A percentile compares a stretch with the other conserved stretches of the same genome.
Evolutionary conservation across 1,140 invertebrate species (phyloP).

Genomic region (Scaptomyza pallida): DNA sequence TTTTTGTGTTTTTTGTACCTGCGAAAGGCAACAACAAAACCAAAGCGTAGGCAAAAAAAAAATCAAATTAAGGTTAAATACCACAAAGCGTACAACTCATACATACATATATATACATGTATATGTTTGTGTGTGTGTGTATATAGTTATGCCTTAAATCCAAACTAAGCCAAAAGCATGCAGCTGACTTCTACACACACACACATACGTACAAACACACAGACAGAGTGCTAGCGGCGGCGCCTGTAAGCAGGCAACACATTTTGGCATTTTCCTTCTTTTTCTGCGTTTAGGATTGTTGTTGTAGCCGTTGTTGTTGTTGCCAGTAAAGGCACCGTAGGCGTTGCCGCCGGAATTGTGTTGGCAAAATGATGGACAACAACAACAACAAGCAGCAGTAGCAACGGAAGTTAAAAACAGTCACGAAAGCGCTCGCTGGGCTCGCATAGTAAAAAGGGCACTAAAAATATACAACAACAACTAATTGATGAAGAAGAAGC

Average conservation of each 20-base stretch:
- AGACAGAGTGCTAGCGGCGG: conserved; percentile 48
- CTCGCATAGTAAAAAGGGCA: conserved; percentile 51
- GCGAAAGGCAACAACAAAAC: conserved; percentile 35
- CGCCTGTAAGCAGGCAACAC: conserved; percentile 77
- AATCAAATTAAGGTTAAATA: conserved; percentile 82
- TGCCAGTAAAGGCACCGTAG: conserved; percentile 46
- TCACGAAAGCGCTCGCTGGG: conserved; percentile 57
- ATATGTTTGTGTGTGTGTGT: background rate
- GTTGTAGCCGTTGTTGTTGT: conserved; percentile 26
- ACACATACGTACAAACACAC: conserved; percentile 17
- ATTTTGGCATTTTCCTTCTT: conserved; percentile 69
- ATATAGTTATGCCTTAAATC: conserved; percentile 57
- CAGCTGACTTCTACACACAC: conserved; percentile 34
- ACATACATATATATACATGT: conserved; percentile 28
- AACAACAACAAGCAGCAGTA: conserved; percentile 14
- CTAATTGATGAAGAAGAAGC: conserved; percentile 8
- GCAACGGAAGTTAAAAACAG: conserved; percentile 73
- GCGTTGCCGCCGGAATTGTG: conserved; percentile 75
- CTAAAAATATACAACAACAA: conserved; percentile 63
- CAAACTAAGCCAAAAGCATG: conserved; percentile 54
- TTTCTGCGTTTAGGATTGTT: conserved; percentile 23
- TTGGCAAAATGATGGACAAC: conserved; percentile 79
- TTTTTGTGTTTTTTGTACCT: conserved; percentile 56
- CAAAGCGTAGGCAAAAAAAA: conserved; percentile 31
- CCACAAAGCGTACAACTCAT: conserved; percentile 69